These are phyloP conservation scores for Brienomyrus longianalis DNA, from an alignment of 2,113 vertebrate genomes.

Conservation along the genomic window DNA sequence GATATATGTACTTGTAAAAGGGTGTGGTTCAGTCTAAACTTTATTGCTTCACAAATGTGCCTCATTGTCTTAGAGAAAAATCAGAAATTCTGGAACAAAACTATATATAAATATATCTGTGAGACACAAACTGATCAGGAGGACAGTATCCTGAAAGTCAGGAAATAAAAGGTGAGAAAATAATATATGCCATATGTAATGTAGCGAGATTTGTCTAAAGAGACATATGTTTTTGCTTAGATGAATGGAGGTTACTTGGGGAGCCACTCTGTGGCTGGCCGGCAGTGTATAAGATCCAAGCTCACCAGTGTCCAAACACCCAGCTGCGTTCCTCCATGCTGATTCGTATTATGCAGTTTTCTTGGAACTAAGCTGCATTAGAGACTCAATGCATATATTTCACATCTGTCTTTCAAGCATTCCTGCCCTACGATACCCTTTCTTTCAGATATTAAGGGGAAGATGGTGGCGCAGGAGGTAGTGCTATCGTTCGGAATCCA, in stretches of 20 bases:
- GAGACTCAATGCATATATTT: background rate
- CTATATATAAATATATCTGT: background rate
- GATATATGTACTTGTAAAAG: background rate
- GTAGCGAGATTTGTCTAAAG: background rate
- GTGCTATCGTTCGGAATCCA: no score
- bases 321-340: background rate
- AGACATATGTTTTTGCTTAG: constrained; percentile 16
- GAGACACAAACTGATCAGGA: background rate
- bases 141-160: background rate
- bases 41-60: background rate
- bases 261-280: background rate
- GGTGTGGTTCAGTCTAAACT: background rate
- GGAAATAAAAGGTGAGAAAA: constrained; percentile 3
- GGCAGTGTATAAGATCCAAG: background rate
- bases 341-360: background rate
- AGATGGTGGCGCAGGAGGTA: no score
- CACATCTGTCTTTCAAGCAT: background rate
- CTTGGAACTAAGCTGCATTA: background rate
- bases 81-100: background rate
- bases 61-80: background rate
- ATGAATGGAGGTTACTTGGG: background rate
- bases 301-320: background rate
- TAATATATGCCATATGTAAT: background rate
- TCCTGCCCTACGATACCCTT: background rate
- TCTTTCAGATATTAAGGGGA: background rate